Evolutionary conservation across 2,888 invertebrate genomes (phyloP), one percentile per base, ranked within the genome.

Genomic region (Eremobia ochroleuca): DNA sequence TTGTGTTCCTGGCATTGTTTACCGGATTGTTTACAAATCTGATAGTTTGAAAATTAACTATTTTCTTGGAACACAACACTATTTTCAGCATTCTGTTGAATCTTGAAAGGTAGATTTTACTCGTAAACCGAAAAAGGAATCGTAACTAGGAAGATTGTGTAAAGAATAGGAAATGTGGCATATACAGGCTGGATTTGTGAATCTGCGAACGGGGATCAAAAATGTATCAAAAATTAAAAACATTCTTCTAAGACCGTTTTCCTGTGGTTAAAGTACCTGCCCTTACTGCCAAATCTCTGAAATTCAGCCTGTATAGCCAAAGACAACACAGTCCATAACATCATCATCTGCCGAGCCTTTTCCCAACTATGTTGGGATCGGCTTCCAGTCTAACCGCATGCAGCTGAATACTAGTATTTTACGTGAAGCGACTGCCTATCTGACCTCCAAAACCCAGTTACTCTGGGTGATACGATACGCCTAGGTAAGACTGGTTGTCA

Each of bases 1-100:
- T 85, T 70, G 78, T 70, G 68, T 83, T 84, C 83, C 75, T 49
- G 61, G 81, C 69, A 68, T 78, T 80, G 73, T 87, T 80, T 80
- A 81, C 68, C 61, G 49, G 34, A 64, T 73, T 76, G 73, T 83
- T 85, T 86, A 76, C 70, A 77, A 84, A 87, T 76, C 64, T 81
- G 68, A 34, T 85, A 65, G 77, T 81, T 85, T 59, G 52, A 6
- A 80, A 81, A 77, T 55, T 55, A 78, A 65, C 55, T 21, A 70
- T 59, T 67, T 74, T 65, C 52, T 73, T 62, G n/a, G 9, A 28
- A 72, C 28, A 46, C 55, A 31, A 46, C 31, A 66, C n/a, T 73
- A n/a, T 65, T 70, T 58, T 15, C 67, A 68, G n/a, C 34, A 2
- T 52, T 66, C 25, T 52, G 28, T 31, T 40, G 11, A 61, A 76